Percentiles rank a stretch among this genome's conserved stretches.
Evolutionary conservation across 1,140 invertebrate genomes (phyloP).

Genomic region (Eulimnadia texana): DNA sequence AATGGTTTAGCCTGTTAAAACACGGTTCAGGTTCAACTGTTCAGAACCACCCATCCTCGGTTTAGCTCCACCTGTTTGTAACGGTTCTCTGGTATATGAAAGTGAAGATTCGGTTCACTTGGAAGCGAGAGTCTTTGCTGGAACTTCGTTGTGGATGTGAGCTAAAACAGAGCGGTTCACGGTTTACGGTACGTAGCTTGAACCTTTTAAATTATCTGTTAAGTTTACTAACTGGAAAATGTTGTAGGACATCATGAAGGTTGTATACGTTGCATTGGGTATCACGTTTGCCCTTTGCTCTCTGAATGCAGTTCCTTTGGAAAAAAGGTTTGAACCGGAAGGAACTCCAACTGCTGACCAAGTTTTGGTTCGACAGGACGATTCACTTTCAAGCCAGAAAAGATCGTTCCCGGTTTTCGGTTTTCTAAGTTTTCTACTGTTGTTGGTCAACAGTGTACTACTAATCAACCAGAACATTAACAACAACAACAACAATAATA

Average conservation of each 20-base stretch:
- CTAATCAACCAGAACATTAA: neutral
- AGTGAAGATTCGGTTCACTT: too few species aligned
- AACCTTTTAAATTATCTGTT: too few species aligned
- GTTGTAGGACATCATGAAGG: neutral
- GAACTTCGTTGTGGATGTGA: too few species aligned
- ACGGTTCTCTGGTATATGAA: too few species aligned
- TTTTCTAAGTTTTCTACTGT: neutral
- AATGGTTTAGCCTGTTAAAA: too few species aligned
- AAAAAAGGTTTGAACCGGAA: neutral
- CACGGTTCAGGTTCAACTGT: too few species aligned
- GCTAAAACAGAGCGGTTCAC: too few species aligned
- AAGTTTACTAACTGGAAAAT: neutral
- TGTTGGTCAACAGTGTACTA: neutral
- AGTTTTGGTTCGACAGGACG: neutral
- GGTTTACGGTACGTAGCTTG: too few species aligned
- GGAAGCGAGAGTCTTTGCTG: too few species aligned
- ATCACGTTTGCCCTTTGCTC: neutral
- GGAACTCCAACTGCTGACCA: neutral
- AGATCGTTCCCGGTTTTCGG: neutral
- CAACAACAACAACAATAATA: neutral
- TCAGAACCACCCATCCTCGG: too few species aligned
- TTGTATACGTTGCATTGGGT: neutral
- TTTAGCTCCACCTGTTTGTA: too few species aligned
- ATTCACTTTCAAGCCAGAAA: neutral
- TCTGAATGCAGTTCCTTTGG: neutral